Evolutionary conservation across 2,797 vertebrate species (phyloP), one percentile per base, ranked within the genome.

Genomic region (Gymnothorax javanicus): DNA sequence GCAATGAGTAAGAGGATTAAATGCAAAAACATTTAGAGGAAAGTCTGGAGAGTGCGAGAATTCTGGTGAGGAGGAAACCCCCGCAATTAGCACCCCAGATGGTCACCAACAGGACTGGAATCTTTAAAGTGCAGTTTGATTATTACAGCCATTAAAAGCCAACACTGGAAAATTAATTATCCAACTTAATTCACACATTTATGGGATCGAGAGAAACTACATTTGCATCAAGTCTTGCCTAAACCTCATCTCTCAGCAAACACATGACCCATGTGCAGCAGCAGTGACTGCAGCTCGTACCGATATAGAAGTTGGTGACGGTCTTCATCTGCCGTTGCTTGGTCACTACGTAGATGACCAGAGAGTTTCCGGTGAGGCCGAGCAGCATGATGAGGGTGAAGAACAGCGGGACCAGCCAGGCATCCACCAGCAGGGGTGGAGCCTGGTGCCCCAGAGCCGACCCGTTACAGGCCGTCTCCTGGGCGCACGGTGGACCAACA

Each of bases 251-350:
- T n/a, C n/a, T 69, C 64, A 69, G 20, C 64, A 69, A 7, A 25
- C 23, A 7, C 0, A 13, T 13, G 33, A 13, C 15, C 69, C 69
- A 69, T 69, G 69, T 43, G 69, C 69, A 15, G 11, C 27, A 73
- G 25, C 69, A 73, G 69, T 0, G 69, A 27, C 33, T 15, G 50
- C 50, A 8, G 17, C 20, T 81, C 87, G 33, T 90, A 96, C 95
- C 94, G 79, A 95, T 96, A 83, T 94, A 95, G 84, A 96, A 91
- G 86, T 95, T 95, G 52, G 95, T 96, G 88, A 95, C 92, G 0
- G 94, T 96, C 93, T 94, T 95, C 95, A 95, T 95, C 93, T 95
- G 94, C 90, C 93, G 94, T 85, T 95, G 93, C 82, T 94, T 95
- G 71, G 94, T 93, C 69, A 96, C 92, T 73, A 95, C 95, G 27